These are phyloP conservation scores for Syngnathus floridae DNA, from an alignment of 2,113 vertebrate genomes.

Conservation along the genomic window DNA sequence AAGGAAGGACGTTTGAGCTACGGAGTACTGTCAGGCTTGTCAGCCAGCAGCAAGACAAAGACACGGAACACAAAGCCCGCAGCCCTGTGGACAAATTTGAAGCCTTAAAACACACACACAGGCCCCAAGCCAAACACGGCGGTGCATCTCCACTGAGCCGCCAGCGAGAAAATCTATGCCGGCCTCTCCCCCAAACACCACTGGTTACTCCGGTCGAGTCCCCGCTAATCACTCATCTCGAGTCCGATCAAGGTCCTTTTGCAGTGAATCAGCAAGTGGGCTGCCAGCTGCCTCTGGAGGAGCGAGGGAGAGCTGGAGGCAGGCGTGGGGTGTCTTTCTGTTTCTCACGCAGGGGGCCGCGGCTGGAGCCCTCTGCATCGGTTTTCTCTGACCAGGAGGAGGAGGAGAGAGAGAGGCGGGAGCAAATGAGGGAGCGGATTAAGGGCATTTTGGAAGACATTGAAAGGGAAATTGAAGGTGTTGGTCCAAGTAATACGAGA, in stretches of 20 bases:
- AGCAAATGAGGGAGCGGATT: conserved; percentile 56
- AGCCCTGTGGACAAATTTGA: conserved; percentile 56
- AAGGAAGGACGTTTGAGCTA: conserved; percentile 69
- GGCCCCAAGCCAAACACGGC: conserved; percentile 18
- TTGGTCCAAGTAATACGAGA: conserved; percentile 14
- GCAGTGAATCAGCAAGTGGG: conserved; percentile 24
- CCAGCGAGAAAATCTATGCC: conserved; percentile 44
- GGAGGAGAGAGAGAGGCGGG: conserved; percentile 66
- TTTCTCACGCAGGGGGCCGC: conserved; percentile 87
- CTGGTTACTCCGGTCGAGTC: conserved; percentile 23
- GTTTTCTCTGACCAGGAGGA: conserved; percentile 91
- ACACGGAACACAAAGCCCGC: conserved; percentile 59
- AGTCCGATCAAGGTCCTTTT: conserved; percentile 21
- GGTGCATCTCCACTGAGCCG: conserved; percentile 24
- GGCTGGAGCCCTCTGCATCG: conserved; percentile 90
- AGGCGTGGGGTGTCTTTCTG: conserved; percentile 89
- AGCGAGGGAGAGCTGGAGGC: conserved; percentile 44
- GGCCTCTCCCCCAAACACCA: conserved; percentile 22
- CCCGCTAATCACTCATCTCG: conserved; percentile 20
- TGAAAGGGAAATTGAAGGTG: conserved; percentile 43
- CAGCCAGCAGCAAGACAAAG: conserved; percentile 63
- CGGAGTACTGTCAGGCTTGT: conserved; percentile 68
- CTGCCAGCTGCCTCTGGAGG: conserved; percentile 55
- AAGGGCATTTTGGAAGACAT: conserved; percentile 55
- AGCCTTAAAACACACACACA: conserved; percentile 44